Evolutionary conservation across 30 jellyfish, hydroid and myxozoan species (phyloP).

Genomic region (Pelagia noctiluca): DNA sequence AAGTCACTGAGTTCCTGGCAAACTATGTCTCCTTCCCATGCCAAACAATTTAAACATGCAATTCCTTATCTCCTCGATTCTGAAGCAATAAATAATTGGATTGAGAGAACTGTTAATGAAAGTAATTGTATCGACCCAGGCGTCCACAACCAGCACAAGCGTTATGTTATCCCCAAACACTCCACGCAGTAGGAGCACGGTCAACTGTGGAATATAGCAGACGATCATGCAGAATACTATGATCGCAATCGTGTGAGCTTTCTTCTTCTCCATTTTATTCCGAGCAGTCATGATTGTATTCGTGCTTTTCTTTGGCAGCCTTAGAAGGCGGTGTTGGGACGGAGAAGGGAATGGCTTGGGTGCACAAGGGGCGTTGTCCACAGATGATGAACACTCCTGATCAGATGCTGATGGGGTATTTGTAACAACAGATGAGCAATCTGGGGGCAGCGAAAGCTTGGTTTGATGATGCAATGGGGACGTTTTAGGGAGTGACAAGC

Average conservation of each 20-base stretch:
- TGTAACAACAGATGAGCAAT: too few relatives aligned
- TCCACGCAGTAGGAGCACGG: constrained; percentile 52
- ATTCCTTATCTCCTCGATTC: constrained; percentile 45
- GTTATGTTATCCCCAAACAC: constrained; percentile 44
- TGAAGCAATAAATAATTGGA: constrained; percentile 58
- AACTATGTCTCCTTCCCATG: constrained; percentile 8
- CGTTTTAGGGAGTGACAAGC: too few relatives aligned
- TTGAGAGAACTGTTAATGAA: constrained; percentile 60
- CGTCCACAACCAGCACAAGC: constrained; percentile 61
- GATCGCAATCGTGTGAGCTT: constrained; percentile 33
- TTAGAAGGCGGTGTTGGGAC: too few relatives aligned
- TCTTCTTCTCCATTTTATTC: constrained; percentile 1
- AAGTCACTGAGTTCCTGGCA: too few relatives aligned
- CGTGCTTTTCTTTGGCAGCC: too few relatives aligned
- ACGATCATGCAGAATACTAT: constrained; percentile 49
- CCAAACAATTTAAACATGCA: constrained; percentile 24
- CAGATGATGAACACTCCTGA: too few relatives aligned
- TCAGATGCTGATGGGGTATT: too few relatives aligned
- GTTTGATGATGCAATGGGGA: too few relatives aligned
- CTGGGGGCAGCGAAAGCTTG: too few relatives aligned
- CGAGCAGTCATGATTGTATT: too few relatives aligned
- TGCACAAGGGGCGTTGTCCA: too few relatives aligned
- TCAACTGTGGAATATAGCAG: constrained; percentile 61
- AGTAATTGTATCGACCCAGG: constrained; percentile 72
- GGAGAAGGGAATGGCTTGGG: too few relatives aligned